These are phyloP conservation scores for Pipistrellus kuhlii DNA, from an alignment of 2,797 vertebrate species.

Conservation along the genomic window DNA sequence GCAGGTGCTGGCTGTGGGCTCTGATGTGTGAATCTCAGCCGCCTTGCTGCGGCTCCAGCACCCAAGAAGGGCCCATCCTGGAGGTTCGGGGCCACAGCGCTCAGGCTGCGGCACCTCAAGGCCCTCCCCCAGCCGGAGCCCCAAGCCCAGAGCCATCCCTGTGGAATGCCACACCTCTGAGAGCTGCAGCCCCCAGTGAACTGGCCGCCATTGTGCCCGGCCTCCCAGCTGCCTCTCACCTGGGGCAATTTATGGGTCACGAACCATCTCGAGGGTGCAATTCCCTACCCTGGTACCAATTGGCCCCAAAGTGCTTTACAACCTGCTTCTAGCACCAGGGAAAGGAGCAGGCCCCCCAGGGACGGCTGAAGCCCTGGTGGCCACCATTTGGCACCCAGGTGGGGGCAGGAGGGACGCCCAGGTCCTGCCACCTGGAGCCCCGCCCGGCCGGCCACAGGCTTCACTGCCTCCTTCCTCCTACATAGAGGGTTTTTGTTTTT, in stretches of 20 bases:
- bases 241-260: conserved; percentile 56
- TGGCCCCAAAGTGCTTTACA: conserved; percentile 69
- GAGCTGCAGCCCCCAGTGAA: not conserved
- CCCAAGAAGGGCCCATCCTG: not conserved
- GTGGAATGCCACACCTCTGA: conserved; percentile 48
- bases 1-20: not conserved
- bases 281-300: conserved; percentile 60
- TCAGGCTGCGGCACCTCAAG: accelerated
- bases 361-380: not conserved
- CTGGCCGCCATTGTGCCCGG: not conserved
- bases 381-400: conserved; percentile 65
- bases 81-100: not conserved
- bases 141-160: not conserved
- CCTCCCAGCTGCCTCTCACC: conserved; percentile 56
- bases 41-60: not conserved
- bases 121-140: not conserved
- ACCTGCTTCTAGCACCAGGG: not conserved
- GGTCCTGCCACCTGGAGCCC: not conserved
- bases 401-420: not conserved
- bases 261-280: conserved; percentile 37
- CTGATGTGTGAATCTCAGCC: not conserved
- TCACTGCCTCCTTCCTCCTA: accelerated
- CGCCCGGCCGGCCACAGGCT: not conserved
- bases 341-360: not conserved
- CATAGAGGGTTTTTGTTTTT: accelerated